A percentile compares a stretch with the other conserved stretches of the same genome.
Conservation (phyloP, 2,797 vertebrate genomes). For the Eidolon dupreanum region DNA sequence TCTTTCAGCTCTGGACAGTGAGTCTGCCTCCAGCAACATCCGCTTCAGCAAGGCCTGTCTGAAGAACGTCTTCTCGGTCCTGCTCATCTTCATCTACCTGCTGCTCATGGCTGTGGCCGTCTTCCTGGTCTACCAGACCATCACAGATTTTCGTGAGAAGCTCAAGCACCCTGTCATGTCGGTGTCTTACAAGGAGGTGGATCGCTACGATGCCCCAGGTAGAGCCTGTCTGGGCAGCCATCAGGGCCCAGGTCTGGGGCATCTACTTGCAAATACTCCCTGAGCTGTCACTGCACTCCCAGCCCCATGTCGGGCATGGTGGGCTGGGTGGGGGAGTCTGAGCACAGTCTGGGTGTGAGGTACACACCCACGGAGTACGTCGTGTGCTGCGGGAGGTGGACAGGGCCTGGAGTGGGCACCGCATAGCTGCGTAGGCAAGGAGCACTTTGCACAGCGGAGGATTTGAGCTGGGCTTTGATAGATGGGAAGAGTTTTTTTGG, state of each 20-base stretch:
- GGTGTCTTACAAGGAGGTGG: constrained; percentile 96
- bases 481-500: neutral
- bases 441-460: neutral
- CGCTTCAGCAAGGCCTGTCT: constrained; percentile 94
- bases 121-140: constrained; percentile 98
- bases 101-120: constrained; percentile 93
- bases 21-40: constrained; percentile 81
- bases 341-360: neutral
- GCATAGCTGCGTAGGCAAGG: neutral
- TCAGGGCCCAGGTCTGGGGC: neutral
- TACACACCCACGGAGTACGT: rapidly evolving
- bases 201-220: constrained; percentile 94
- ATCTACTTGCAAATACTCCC: too few relatives aligned
- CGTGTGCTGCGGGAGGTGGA: rapidly evolving
- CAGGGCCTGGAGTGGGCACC: neutral
- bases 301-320: rapidly evolving
- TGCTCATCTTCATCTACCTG: constrained; percentile 96
- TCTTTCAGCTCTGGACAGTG: constrained; percentile 86
- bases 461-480: neutral
- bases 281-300: rapidly evolving
- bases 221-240: neutral
- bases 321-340: neutral
- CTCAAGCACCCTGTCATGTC: constrained; percentile 97
- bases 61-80: constrained; percentile 94
- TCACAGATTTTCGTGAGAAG: constrained; percentile 95